These are phyloP conservation scores for Acromyrmex charruanus DNA, from an alignment of 1,140 invertebrate genomes.

Conservation along the genomic window DNA sequence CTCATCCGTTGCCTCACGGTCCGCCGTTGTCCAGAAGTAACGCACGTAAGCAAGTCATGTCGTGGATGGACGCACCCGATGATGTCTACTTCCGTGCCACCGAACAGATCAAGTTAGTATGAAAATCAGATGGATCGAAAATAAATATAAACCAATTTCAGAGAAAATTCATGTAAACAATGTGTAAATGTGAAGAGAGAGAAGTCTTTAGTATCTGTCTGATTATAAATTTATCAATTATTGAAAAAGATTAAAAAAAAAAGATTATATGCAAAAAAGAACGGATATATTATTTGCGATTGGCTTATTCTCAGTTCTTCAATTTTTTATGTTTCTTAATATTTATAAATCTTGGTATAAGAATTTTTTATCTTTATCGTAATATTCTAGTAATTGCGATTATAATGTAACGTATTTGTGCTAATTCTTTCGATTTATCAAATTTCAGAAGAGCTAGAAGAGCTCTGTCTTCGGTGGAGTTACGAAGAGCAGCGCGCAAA, in stretches of 20 bases:
- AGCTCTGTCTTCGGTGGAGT: constrained; percentile 92
- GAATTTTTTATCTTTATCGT: background rate
- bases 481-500: constrained; percentile 95
- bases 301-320: background rate
- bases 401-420: background rate
- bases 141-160: background rate
- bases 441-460: constrained; percentile 93
- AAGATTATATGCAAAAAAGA: background rate
- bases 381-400: background rate
- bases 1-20: constrained; percentile 80
- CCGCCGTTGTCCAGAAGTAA: constrained; percentile 88
- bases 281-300: background rate
- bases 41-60: constrained; percentile 95
- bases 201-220: background rate
- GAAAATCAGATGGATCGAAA: background rate
- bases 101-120: constrained; percentile 94
- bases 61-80: constrained; percentile 99
- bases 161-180: background rate
- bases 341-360: background rate
- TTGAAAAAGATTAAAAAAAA: constrained; percentile 6
- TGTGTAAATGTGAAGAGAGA: background rate
- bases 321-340: background rate
- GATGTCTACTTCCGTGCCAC: constrained; percentile 98
- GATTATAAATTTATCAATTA: constrained; percentile 5
- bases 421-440: background rate